Base-by-base conservation (phyloP, 2,888 invertebrate genomes). In the Gisinianus flammeolus region DNA sequence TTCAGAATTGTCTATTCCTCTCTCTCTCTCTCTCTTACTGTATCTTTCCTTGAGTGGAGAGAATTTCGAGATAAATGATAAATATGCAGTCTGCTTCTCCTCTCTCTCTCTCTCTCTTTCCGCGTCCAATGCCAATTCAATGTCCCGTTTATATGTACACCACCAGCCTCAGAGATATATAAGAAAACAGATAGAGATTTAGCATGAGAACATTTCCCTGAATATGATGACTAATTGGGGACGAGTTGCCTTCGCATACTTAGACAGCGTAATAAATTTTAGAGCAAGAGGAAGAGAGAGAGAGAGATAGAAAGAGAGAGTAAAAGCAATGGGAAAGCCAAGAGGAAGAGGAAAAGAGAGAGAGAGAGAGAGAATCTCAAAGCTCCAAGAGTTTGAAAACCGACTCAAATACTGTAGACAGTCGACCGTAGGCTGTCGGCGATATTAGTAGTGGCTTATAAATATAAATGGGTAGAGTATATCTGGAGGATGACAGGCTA, bases 191-290 rank as follows among this genome's bases (percentile, higher is more conserved):
- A 64, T 28, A 26, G 28, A 64, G 22, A 58, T 58, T 58, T 74
- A 74, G 64, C 66, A 35, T 35, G 35, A 66, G 73, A 64, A 35
- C 66, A 52, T 74, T 66, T 62, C 26, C 26, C 77, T 62, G 77
- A 70, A 70, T 70, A 77, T 77, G 62, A 77, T 77, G 77, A 77
- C 77, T 77, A 77, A 77, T 77, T 77, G 77, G 77, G 70, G 70
- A 77, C 70, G 77, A 77, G 77, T 64, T 77, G 77, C 70, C 70
- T 62, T 62, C 70, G 77, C 69, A 35, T 62, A 70, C 70, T 70
- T 70, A 70, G 77, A 77, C 77, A 77, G 64, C 71, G 70, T 77
- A 77, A 77, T 77, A 77, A 77, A 77, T 77, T 77, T 44, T 58
- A 77, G 77, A 70, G 70, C 44, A 31, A 64, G 33, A 72, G 72